These are phyloP conservation scores for Prosapia bicincta DNA, from an alignment of 2,888 invertebrate genomes.

Conservation along the genomic window DNA sequence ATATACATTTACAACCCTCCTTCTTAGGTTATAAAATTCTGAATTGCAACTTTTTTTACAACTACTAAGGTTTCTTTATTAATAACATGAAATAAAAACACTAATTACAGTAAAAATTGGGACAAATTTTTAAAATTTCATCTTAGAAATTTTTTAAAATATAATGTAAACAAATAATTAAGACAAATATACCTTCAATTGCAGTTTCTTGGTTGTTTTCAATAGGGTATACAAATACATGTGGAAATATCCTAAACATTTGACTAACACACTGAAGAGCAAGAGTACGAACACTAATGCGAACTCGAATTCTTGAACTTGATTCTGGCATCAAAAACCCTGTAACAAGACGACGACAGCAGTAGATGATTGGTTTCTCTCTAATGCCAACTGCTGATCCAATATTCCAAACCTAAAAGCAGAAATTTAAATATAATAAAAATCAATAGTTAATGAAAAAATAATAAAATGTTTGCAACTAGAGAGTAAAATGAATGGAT, in stretches of 20 bases:
- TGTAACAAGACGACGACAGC: conserved; percentile 66
- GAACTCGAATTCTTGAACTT: conserved; percentile 57
- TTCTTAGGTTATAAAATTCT: no score
- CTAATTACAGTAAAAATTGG: no score
- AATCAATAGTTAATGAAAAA: background rate
- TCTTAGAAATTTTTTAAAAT: no score
- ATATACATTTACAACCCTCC: no score
- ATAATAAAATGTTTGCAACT: no score
- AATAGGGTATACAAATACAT: conserved; percentile 58
- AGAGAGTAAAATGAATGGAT: no score
- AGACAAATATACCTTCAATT: conserved; percentile 32
- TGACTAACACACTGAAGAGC: conserved; percentile 77
- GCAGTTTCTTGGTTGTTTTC: conserved; percentile 33
- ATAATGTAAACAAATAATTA: no score
- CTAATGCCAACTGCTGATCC: conserved; percentile 61
- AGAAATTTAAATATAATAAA: conserved; percentile 38
- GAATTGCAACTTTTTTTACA: no score
- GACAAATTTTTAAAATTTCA: no score
- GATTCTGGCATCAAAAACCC: conserved; percentile 69
- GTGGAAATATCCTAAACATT: conserved; percentile 69
- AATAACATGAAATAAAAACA: no score
- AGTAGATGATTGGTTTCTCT: conserved; percentile 65
- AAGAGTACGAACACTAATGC: conserved; percentile 89
- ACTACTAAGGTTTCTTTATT: no score
- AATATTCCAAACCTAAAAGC: conserved; percentile 56